Conservation (phyloP, 2,797 vertebrate species). For the Myripristis jacobus region DNA sequence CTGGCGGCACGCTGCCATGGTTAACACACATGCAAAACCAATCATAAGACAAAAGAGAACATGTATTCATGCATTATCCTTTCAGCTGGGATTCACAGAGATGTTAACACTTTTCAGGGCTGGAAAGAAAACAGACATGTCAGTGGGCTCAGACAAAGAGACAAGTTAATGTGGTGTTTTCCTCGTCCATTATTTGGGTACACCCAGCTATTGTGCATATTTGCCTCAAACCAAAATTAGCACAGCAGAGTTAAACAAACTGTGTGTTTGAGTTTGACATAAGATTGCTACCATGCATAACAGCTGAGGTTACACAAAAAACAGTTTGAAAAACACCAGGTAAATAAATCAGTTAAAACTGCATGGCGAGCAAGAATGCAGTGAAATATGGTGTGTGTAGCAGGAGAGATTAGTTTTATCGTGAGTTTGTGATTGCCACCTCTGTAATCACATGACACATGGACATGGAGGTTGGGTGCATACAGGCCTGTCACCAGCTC, state of each 20-base stretch:
- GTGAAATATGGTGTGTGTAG: constrained; percentile 22
- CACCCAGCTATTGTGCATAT: constrained; percentile 24
- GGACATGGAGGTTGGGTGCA: constrained; percentile 26
- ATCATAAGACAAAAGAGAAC: constrained; percentile 46
- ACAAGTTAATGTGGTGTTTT: constrained; percentile 47
- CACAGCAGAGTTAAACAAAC: constrained; percentile 32
- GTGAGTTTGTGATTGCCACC: constrained; percentile 29
- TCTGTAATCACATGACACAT: constrained; percentile 16
- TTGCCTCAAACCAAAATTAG: background rate
- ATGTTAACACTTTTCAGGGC: constrained; percentile 26
- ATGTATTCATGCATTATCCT: constrained; percentile 63
- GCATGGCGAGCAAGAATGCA: constrained; percentile 17
- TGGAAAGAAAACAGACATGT: constrained; percentile 40
- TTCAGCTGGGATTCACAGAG: constrained; percentile 37
- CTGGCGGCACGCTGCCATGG: constrained; percentile 45
- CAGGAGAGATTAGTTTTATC: constrained; percentile 43
- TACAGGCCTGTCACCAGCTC: constrained; percentile 76
- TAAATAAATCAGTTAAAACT: constrained; percentile 31
- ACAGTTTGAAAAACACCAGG: constrained; percentile 8
- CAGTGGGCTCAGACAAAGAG: constrained; percentile 34
- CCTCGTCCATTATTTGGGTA: constrained; percentile 7
- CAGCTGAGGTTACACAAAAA: constrained; percentile 21
- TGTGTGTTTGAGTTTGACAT: constrained; percentile 4
- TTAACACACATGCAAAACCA: constrained; percentile 71
- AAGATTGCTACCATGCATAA: constrained; percentile 21